Base-by-base conservation (phyloP, 2,113 vertebrate species). In the Takifugu flavidus region DNA sequence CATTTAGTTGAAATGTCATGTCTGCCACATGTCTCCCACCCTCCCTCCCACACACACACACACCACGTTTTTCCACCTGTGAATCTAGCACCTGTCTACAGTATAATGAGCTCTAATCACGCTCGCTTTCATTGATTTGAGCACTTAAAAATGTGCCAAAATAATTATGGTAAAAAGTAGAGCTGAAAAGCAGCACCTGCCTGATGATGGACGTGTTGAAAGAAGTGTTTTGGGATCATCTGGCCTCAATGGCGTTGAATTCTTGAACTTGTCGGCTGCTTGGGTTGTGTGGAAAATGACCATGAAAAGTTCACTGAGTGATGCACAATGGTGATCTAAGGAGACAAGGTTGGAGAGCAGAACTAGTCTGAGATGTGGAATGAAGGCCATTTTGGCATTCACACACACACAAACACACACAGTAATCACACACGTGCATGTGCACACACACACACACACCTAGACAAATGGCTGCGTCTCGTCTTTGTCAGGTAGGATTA, bases 401-500 rank as follows among this genome's bases (percentile, higher is more conserved):
- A 64, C 28, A 43, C 70, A 77, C 47, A 61, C 61, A 70, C 8
- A 62, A 51, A 43, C 56, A 72, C 29, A 49, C 63, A 58, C 57
- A 49, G 25, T 31, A 45, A 64, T 67, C 56, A 57, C 49, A 50
- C 15, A 49, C 4, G 13, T 2, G n/a, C 15, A 49, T 49, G 14
- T 20, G 20, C 20, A 20, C 20, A 29, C 29, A 29, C 20, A 20
- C 29, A 31, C 29, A 31, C 11, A 11, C 43, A 44, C 11, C 43
- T 15, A 70, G 42, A 75, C 31, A 60, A 74, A 62, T 52, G 54
- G 7, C 50, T 59, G 57, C 26, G 51, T 65, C 60, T 44, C 28
- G n/a, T 47, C 64, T 66, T 53, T 28, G 63, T 70, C 67, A 70
- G 59, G 60, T 45, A 57, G 66, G 71, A 84, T 77, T 56, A 73